phyloP scores from a whole-genome alignment of 2,888 invertebrate species.

The Andrena hattorfiana region DNA sequence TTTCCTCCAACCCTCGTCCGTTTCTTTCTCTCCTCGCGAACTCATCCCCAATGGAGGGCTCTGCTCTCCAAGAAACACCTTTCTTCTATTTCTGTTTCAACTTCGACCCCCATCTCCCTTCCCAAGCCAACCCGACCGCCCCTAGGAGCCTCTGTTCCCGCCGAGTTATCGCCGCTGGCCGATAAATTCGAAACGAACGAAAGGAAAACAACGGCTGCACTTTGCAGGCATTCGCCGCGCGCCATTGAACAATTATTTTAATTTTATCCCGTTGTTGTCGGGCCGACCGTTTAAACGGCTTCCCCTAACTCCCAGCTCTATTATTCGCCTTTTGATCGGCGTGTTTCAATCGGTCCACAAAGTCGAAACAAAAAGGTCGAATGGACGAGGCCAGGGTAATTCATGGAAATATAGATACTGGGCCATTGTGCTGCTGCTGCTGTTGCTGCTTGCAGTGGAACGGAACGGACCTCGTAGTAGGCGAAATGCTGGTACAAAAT shows the following conservation, averaged over 20 bases:
- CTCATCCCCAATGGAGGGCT: slow-evolving; percentile 26
- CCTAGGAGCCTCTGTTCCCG: slow-evolving; percentile 40
- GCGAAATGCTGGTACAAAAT: not conserved
- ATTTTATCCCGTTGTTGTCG: slow-evolving; percentile 25
- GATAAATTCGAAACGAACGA: slow-evolving; percentile 78
- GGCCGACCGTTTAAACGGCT: slow-evolving; percentile 13
- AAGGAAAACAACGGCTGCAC: slow-evolving; percentile 73
- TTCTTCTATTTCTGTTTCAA: slow-evolving; percentile 59
- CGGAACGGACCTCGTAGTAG: no score
- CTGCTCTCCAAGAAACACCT: slow-evolving; percentile 47
- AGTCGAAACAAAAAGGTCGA: not conserved
- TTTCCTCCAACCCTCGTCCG: slow-evolving; percentile 5
- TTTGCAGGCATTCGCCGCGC: slow-evolving; percentile 62
- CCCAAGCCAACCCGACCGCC: slow-evolving; percentile 12
- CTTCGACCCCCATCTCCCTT: slow-evolving; percentile 46
- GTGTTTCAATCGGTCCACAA: slow-evolving; percentile 16
- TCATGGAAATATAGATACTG: not conserved
- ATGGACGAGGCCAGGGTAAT: not conserved
- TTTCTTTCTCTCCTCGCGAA: slow-evolving; percentile 9
- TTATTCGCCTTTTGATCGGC: slow-evolving; percentile 29
- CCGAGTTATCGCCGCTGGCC: slow-evolving; percentile 66
- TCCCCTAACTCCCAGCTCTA: not conserved
- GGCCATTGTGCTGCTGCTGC: not conserved
- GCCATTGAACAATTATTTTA: slow-evolving; percentile 40
- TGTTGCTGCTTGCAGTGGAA: no score